Evolutionary conservation across 1,140 invertebrate species (phyloP).

Genomic region (Pseudomyrmex sp.): DNA sequence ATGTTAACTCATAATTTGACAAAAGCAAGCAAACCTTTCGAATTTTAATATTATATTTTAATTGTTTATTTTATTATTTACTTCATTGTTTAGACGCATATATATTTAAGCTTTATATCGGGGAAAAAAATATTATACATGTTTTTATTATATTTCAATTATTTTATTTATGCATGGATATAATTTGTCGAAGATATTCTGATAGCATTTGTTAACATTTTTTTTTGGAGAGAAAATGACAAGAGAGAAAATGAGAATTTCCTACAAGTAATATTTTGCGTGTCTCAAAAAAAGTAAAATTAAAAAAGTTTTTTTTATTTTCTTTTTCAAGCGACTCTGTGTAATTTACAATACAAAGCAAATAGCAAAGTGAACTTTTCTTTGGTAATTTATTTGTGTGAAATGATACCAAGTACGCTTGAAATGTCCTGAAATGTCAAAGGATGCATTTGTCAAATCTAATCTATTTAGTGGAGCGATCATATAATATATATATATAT

Average conservation of each 20-base stretch:
- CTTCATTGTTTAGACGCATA: too few species aligned
- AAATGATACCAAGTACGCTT: not conserved
- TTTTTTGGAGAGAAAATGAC: not conserved
- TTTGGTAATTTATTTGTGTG: not conserved
- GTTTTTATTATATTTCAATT: too few species aligned
- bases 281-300: not conserved
- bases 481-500: not conserved
- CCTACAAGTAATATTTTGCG: not conserved
- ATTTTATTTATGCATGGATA: not conserved
- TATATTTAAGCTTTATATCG: too few species aligned
- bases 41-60: too few species aligned
- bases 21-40: not conserved
- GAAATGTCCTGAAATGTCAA: conserved; percentile 16
- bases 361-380: conserved; percentile 18
- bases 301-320: not conserved
- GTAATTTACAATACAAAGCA: not conserved
- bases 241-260: not conserved
- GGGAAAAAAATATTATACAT: not conserved
- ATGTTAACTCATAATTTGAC: not conserved
- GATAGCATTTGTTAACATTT: not conserved
- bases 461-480: not conserved
- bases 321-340: not conserved
- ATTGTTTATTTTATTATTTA: too few species aligned
- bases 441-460: not conserved
- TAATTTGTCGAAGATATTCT: not conserved